Evolutionary conservation across 1,140 invertebrate genomes (phyloP).

Genomic region (Musca domestica): DNA sequence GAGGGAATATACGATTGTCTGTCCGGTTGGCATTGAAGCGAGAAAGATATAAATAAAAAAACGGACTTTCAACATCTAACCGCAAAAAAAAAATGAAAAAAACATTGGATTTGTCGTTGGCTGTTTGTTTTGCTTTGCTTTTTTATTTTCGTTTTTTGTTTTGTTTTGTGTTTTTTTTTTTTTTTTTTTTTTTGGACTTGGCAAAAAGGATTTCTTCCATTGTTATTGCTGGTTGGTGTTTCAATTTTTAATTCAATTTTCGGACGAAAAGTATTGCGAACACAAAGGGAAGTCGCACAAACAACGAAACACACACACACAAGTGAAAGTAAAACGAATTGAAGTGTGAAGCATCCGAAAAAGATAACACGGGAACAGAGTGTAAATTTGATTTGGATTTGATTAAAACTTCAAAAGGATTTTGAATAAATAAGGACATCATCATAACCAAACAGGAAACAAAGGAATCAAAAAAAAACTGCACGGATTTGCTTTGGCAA

Average conservation of each 20-base stretch:
- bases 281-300: background rate
- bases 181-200: background rate
- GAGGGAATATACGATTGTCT: too few relatives aligned
- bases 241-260: constrained; percentile 22
- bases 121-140: background rate
- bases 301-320: background rate
- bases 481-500: too few relatives aligned
- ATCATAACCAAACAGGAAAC: background rate
- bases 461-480: background rate
- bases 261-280: background rate
- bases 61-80: background rate
- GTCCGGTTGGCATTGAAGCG: constrained; percentile 10
- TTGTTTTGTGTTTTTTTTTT: background rate
- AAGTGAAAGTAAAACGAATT: constrained; percentile 8
- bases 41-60: constrained; percentile 18
- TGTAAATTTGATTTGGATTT: constrained; percentile 26
- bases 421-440: constrained; percentile 10
- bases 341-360: constrained; percentile 17
- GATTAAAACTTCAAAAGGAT: constrained; percentile 24
- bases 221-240: constrained; percentile 9
- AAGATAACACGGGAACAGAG: constrained; percentile 5
- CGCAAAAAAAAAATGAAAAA: background rate
- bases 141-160: background rate
- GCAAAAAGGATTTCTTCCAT: constrained; percentile 3
- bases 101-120: too few relatives aligned